phyloP scores from a whole-genome alignment of 2,888 invertebrate genomes.

The Serrognathus titanus region DNA sequence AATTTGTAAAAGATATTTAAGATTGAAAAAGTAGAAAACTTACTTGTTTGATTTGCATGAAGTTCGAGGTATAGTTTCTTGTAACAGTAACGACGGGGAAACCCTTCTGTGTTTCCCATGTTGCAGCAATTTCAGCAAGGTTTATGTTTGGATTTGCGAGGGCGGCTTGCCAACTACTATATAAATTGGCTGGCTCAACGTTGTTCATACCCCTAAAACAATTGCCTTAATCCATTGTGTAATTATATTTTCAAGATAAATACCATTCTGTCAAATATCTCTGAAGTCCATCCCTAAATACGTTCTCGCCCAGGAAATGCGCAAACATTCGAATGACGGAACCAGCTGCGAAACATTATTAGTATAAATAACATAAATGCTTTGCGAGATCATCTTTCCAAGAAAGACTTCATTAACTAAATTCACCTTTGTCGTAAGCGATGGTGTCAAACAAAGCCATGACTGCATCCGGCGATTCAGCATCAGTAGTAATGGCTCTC shows the following conservation, averaged over 20 bases:
- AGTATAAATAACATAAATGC: too few species aligned
- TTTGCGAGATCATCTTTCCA: too few species aligned
- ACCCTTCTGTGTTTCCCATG: slow-evolving; percentile 18
- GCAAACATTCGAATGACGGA: slow-evolving; percentile 14
- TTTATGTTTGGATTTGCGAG: slow-evolving; percentile 1
- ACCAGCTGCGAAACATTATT: slow-evolving; percentile 6
- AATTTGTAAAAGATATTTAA: not conserved
- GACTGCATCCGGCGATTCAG: slow-evolving; percentile 53
- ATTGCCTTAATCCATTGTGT: not conserved
- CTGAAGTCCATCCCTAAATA: slow-evolving; percentile 3
- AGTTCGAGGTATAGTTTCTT: not conserved
- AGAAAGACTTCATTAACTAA: not conserved
- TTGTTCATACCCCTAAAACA: slow-evolving; percentile 7
- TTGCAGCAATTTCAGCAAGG: slow-evolving; percentile 2
- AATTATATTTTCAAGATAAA: not conserved
- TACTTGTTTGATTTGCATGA: too few species aligned
- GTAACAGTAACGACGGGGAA: slow-evolving; percentile 22
- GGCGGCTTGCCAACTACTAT: slow-evolving; percentile 3
- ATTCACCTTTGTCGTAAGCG: slow-evolving; percentile 59
- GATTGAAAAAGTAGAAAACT: not conserved
- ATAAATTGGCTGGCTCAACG: slow-evolving; percentile 7
- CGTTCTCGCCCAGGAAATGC: slow-evolving; percentile 2
- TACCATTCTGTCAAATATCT: slow-evolving; percentile 7
- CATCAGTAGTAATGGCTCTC: slow-evolving; percentile 55
- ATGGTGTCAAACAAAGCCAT: slow-evolving; percentile 56